Conservation (phyloP, 2,888 invertebrate species). For the Papilio gigon region DNA sequence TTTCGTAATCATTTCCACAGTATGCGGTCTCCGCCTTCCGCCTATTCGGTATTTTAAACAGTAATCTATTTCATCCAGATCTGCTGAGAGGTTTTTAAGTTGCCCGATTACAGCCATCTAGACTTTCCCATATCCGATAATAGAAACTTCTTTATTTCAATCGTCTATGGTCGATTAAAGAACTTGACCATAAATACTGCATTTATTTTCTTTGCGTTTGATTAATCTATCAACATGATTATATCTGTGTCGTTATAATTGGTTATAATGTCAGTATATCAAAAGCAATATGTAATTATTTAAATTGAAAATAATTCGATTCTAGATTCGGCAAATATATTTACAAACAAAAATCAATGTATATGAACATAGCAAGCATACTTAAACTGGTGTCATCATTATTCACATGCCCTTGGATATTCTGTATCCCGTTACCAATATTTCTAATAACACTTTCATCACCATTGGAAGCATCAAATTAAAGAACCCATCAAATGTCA, state of each 20-base stretch:
- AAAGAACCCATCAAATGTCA: too few species aligned
- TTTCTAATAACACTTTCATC: not conserved
- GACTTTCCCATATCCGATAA: too few species aligned
- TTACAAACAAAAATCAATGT: constrained; percentile 7
- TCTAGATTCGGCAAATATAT: not conserved
- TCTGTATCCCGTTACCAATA: not conserved
- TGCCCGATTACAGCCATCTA: too few species aligned
- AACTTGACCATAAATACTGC: not conserved
- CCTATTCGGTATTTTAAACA: too few species aligned
- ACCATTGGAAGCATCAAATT: not conserved
- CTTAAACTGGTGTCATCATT: not conserved
- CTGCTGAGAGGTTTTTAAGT: too few species aligned
- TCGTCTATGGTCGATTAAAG: too few species aligned
- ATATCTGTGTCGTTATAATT: not conserved
- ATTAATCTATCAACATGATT: not conserved
- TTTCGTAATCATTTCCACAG: too few species aligned
- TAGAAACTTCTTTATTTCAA: too few species aligned
- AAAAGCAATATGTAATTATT: constrained; percentile 13
- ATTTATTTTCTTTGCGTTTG: not conserved
- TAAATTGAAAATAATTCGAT: not conserved
- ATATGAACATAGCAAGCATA: not conserved
- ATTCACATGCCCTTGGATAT: constrained; percentile 13
- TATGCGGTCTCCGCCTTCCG: too few species aligned
- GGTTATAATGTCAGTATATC: not conserved
- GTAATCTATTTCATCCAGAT: too few species aligned